Percentiles rank a stretch among this genome's conserved stretches.
Conservation (phyloP, 2,888 invertebrate species). For the Ganaspis brasiliensis region DNA sequence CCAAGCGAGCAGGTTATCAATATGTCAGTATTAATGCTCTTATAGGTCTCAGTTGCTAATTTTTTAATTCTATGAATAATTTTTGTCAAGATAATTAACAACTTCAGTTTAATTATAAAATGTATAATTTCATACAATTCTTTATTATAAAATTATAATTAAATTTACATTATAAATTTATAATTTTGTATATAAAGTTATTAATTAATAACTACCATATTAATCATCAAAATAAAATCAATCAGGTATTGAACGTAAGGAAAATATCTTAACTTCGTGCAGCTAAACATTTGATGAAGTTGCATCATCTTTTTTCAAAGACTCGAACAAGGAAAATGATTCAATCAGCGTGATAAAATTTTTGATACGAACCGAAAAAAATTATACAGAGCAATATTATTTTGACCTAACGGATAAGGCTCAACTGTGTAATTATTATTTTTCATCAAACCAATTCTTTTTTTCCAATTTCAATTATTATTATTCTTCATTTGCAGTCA, state of each 20-base stretch:
- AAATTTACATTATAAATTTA: too few species aligned
- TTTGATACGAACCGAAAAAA: not conserved
- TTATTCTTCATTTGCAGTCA: constrained; percentile 20
- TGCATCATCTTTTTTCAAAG: not conserved
- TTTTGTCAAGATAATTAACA: too few species aligned
- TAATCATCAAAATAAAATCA: too few species aligned
- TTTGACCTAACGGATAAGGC: not conserved
- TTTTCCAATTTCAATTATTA: constrained; percentile 7
- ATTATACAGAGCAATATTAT: not conserved
- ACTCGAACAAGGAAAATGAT: not conserved
- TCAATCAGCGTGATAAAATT: not conserved
- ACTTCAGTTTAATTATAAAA: too few species aligned
- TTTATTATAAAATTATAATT: too few species aligned
- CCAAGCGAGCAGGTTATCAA: constrained; percentile 60
- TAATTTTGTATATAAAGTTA: too few species aligned
- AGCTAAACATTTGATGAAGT: not conserved
- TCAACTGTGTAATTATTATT: not conserved
- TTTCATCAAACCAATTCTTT: too few species aligned
- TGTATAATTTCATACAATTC: constrained; percentile 40
- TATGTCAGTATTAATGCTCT: constrained; percentile 32
- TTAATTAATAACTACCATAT: too few species aligned
- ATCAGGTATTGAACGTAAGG: too few species aligned
- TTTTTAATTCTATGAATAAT: too few species aligned
- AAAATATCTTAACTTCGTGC: constrained; percentile 46
- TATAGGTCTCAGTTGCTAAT: constrained; percentile 42